Conservation (phyloP, 2,888 invertebrate species). For the Terebella lapidaria region DNA sequence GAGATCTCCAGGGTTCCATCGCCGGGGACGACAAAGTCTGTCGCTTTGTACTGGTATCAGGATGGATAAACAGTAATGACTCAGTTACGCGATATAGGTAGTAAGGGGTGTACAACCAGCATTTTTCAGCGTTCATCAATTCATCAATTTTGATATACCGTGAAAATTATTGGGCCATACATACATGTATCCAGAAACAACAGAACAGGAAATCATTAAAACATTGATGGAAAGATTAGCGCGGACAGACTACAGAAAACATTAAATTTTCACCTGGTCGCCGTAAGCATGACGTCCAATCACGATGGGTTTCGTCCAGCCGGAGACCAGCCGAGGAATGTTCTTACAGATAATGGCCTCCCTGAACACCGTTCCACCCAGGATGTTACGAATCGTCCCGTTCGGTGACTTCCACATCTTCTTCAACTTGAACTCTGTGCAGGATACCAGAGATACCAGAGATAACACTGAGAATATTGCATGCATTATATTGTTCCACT, state of each 20-base stretch:
- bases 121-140: too few species aligned
- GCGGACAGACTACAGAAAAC: too few species aligned
- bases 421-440: conserved; percentile 58
- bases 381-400: conserved; percentile 59
- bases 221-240: too few species aligned
- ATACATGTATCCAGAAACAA: too few species aligned
- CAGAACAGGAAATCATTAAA: too few species aligned
- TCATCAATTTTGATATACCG: too few species aligned
- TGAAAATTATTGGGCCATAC: too few species aligned
- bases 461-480: not conserved
- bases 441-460: not conserved
- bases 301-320: conserved; percentile 94
- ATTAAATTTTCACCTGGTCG: conserved; percentile 79
- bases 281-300: conserved; percentile 89
- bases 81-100: not conserved
- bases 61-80: not conserved
- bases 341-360: conserved; percentile 63
- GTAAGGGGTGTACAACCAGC: too few species aligned
- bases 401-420: conserved; percentile 61
- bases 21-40: conserved; percentile 90
- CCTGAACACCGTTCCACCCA: conserved; percentile 59
- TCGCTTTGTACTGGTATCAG: conserved; percentile 61
- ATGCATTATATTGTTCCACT: too few species aligned
- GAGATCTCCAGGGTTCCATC: conserved; percentile 80
- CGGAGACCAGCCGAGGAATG: conserved; percentile 88